phyloP scores from a whole-genome alignment of 2,888 invertebrate genomes.

The Megaustenia siamemsis region DNA sequence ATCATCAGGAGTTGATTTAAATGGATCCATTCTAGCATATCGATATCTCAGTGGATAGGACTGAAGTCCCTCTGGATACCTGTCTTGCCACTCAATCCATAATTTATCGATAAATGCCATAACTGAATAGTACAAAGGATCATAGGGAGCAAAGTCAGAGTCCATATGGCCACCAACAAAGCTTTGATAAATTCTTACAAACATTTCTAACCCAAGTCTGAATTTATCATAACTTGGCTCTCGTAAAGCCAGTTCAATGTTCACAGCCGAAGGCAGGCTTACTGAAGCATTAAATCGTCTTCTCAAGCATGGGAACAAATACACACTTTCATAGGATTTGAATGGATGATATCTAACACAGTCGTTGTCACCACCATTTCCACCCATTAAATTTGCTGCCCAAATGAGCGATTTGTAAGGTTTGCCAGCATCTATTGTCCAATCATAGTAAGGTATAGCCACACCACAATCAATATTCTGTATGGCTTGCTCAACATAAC shows the following conservation, averaged over 20 bases:
- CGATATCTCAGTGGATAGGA: constrained; percentile 68
- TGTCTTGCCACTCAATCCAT: constrained; percentile 76
- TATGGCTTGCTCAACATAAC: constrained; percentile 72
- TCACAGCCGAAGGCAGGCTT: constrained; percentile 74
- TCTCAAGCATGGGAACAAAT: constrained; percentile 74
- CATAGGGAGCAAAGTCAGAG: constrained; percentile 73
- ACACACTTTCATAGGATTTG: constrained; percentile 72
- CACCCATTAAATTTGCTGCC: constrained; percentile 77
- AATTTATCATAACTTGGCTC: constrained; percentile 71
- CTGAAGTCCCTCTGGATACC: constrained; percentile 66
- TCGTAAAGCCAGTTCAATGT: constrained; percentile 73
- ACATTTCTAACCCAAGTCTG: constrained; percentile 68
- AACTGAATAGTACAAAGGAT: constrained; percentile 76
- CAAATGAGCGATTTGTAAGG: constrained; percentile 72
- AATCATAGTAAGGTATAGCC: constrained; percentile 79
- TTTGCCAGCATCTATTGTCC: constrained; percentile 77
- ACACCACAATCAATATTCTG: constrained; percentile 74
- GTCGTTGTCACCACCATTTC: constrained; percentile 70
- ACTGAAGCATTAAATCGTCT: constrained; percentile 72
- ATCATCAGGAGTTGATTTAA: constrained; percentile 74
- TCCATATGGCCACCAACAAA: constrained; percentile 78
- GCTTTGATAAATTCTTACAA: constrained; percentile 70
- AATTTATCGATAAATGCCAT: constrained; percentile 78
- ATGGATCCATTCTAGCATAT: constrained; percentile 75
- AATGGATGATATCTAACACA: constrained; percentile 78